Base-by-base conservation (phyloP, 2,113 vertebrate genomes). In the Cololabis saira region DNA sequence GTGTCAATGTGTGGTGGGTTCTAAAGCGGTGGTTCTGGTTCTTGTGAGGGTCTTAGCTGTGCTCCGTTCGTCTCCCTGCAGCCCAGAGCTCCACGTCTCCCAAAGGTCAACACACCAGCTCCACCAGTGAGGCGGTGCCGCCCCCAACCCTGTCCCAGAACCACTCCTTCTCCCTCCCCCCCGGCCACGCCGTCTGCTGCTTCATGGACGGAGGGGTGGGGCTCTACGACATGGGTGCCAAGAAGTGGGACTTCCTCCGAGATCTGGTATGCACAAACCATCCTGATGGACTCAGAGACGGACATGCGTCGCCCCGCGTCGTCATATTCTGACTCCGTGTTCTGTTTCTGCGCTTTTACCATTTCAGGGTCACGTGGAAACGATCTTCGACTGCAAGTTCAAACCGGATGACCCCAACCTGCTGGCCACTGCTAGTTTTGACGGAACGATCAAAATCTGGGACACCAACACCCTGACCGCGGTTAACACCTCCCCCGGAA, bases 301-400 rank as follows among this genome's bases (percentile, higher is more conserved):
- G 24, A 12, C 4, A 11, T 12, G 17, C 30, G 4, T 16, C 5
- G 22, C 16, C 17, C 42, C 42, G 3, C 4, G 15, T n/a, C 15
- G 10, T 60, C 5, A 4, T n/a, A 4, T 10, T 45, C 16, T 37
- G 16, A 43, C 55, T 37, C n/a, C n/a, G 6, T 37, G 6, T 37
- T 37, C 30, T 37, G 33, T 8, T 18, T 13, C n/a, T 18, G n/a
- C 16, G 3, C 8, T 9, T 47, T 47, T 18, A 17, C 18, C n/a
- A 11, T 74, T 88, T 58, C 87, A 99, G 97, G 98, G 96, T 83
- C 98, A 99, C 37, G 93, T 98, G 73, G 98, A 99, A 92, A 99
- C 98, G 22, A 99, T 99, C 84, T 99, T 99, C 80, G 98, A 99
- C 90, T 99, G 97, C 86, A 98, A 99, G 79, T 99, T 99, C 84